These are phyloP conservation scores for Paralichthys olivaceus DNA, from an alignment of 2,113 vertebrate species.

Conservation along the genomic window DNA sequence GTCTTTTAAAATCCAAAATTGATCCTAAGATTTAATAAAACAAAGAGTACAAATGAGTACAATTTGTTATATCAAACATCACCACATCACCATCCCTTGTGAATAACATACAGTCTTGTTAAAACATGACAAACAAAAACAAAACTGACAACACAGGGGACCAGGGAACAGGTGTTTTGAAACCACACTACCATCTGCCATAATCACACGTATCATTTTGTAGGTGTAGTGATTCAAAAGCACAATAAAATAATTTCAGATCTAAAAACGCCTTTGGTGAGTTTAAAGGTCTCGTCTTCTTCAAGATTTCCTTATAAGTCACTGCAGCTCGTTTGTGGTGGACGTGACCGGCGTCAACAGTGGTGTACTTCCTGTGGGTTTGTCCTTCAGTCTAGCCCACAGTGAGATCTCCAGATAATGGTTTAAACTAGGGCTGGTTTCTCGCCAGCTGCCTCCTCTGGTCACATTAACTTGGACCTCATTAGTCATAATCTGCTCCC, in stretches of 20 bases:
- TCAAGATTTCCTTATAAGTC: constrained; percentile 70
- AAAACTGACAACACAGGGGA: constrained; percentile 42
- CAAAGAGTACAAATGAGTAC: not conserved
- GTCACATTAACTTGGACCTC: constrained; percentile 79
- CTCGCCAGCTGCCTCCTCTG: constrained; percentile 73
- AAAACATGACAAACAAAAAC: constrained; percentile 48
- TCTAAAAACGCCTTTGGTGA: not conserved
- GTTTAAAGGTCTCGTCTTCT: constrained; percentile 1
- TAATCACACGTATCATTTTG: constrained; percentile 9
- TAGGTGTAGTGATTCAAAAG: not conserved
- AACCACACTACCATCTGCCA: constrained; percentile 52
- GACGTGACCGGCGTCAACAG: constrained; percentile 59
- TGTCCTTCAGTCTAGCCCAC: constrained; percentile 67
- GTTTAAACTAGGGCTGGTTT: constrained; percentile 56
- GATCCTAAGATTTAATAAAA: not conserved
- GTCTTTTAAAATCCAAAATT: not conserved
- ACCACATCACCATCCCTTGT: constrained; percentile 9
- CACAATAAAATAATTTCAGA: not conserved
- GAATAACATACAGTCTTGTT: constrained; percentile 27
- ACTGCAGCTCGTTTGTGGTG: constrained; percentile 41
- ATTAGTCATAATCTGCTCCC: constrained; percentile 83
- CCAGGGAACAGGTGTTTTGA: constrained; percentile 70
- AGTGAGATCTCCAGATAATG: constrained; percentile 77
- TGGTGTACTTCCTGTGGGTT: constrained; percentile 78
- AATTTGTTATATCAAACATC: not conserved